Percentiles rank a stretch among this genome's conserved stretches.
phyloP scores from a whole-genome alignment of 1,140 invertebrate species.

The Bombus sylvicola region DNA sequence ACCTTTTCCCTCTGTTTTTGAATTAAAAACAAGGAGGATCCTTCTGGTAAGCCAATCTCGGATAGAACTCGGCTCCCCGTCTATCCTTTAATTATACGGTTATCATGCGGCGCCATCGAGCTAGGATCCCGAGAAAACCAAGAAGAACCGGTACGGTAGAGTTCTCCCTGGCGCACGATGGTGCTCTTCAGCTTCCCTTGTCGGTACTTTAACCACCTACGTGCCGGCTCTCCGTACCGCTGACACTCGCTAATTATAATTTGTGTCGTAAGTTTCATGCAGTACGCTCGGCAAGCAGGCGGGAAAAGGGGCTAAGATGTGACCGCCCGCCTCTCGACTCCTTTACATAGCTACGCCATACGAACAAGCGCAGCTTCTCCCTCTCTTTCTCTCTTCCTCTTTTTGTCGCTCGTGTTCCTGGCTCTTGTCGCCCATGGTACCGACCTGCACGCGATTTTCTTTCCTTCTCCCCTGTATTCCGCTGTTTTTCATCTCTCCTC shows the following conservation, averaged over 20 bases:
- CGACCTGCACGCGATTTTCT: neutral
- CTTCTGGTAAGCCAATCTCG: no score
- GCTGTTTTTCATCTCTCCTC: conserved; percentile 22
- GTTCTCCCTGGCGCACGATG: neutral
- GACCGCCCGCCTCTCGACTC: conserved; percentile 22
- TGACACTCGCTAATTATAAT: conserved; percentile 69
- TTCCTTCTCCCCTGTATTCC: neutral
- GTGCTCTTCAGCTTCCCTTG: conserved; percentile 32
- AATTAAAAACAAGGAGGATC: no score
- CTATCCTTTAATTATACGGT: neutral
- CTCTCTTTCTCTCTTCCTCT: neutral
- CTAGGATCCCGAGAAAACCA: neutral
- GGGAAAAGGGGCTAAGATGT: conserved; percentile 27
- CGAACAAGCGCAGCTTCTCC: neutral
- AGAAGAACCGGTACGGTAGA: neutral
- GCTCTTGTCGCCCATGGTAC: neutral
- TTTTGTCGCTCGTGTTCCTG: neutral
- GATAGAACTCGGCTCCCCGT: neutral
- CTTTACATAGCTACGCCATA: conserved; percentile 5
- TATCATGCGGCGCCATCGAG: conserved; percentile 16
- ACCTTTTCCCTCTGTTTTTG: no score
- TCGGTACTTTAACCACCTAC: conserved; percentile 51
- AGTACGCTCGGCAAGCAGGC: neutral
- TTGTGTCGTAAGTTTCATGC: conserved; percentile 51
- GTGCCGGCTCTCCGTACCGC: conserved; percentile 47